Evolutionary conservation across 1,140 invertebrate genomes (phyloP).

Genomic region (Camponotus pennsylvanicus): DNA sequence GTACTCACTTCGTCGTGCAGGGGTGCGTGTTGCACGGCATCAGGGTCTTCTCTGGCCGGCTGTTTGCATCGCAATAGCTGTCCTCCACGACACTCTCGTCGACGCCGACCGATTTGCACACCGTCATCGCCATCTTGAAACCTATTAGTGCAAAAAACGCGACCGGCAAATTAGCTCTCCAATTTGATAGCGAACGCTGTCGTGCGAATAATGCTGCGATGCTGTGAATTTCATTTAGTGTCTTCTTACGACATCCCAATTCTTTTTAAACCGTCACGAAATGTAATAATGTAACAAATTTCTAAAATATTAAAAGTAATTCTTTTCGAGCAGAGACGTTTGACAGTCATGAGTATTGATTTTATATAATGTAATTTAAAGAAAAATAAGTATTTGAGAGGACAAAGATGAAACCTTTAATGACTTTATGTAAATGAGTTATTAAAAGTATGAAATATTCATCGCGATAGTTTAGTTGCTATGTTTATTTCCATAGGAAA

Average conservation of each 20-base stretch:
- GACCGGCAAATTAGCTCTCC: conserved; percentile 37
- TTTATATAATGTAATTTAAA: neutral
- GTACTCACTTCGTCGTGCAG: conserved; percentile 94
- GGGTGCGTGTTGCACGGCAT: conserved; percentile 94
- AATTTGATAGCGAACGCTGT: neutral
- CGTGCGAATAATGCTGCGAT: neutral
- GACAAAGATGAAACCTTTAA: neutral
- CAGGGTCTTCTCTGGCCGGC: conserved; percentile 91
- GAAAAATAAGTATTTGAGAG: neutral
- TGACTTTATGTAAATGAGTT: neutral
- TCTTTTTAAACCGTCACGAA: neutral
- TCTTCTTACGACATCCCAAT: neutral
- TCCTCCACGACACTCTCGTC: conserved; percentile 92
- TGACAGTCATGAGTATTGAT: neutral
- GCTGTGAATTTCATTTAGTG: conserved; percentile 35
- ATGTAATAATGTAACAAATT: neutral
- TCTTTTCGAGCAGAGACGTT: neutral
- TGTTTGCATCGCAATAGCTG: conserved; percentile 91
- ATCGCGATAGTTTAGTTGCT: neutral
- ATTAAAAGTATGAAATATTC: neutral
- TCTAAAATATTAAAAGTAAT: neutral
- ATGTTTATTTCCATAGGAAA: conserved; percentile 1
- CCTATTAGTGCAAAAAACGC: conserved; percentile 87
- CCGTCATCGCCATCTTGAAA: conserved; percentile 93
- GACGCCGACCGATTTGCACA: conserved; percentile 91